Evolutionary conservation across 1,140 invertebrate species (phyloP), one percentile per base, ranked within the genome.

Genomic region (Probaryconus sp.): DNA sequence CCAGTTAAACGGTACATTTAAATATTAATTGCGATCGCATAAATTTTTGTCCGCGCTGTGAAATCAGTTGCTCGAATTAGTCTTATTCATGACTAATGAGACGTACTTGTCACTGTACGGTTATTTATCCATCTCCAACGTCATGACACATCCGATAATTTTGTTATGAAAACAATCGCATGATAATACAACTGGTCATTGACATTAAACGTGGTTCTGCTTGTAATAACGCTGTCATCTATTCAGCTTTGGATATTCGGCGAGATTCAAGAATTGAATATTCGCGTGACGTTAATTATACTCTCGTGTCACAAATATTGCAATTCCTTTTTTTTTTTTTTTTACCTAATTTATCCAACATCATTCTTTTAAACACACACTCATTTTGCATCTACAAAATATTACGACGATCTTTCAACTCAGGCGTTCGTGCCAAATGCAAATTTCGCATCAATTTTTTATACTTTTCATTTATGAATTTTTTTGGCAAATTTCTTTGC

Each of bases 71-170:
- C 64, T 63, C 50, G 50, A 68, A 67, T 74, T 74, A 67, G 60
- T 56, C 55, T 74, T 13, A 30, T 74, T 42, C 50, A 47, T 58
- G 53, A 75, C 51, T 60, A 68, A 65, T 64, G 65, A 65, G 65
- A 74, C 51, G 42, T 4, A 67, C 58, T n/a, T 68, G 71, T 68
- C 71, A 56, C 56, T 55, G 48, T n/a, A n/a, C 48, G 50, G 40
- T 74, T 74, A 68, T 63, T 74, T 68, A 74, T 74, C 48, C 70
- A 47, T 14, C 56, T 56, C 33, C 43, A 68, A 68, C 56, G 69
- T 76, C 72, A 76, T 64, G 70, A 80, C 68, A 77, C 55, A 45
- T 53, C 74, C 77, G 68, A 81, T 81, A 81, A 83, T 83, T 80
- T 76, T 74, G 65, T 76, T 76, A 45, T 58, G 71, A 67, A 75